Evolutionary conservation across 2,797 vertebrate genomes (phyloP).

Genomic region (Falco novaeseelandiae): DNA sequence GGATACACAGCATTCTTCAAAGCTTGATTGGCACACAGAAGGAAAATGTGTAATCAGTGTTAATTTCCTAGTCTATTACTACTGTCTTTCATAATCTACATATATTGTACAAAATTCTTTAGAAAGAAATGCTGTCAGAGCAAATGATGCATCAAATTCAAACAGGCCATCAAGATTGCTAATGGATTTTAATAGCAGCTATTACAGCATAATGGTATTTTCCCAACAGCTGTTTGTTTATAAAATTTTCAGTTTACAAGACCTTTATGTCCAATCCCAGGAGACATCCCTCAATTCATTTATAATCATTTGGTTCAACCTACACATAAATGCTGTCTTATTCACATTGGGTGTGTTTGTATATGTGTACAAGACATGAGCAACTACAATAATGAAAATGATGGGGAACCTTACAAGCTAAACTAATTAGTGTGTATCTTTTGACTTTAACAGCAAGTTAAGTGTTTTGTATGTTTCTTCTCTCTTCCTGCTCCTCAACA

Average conservation of each 20-base stretch:
- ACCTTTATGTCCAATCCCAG: conserved; percentile 84
- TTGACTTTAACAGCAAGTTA: neutral
- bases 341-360: conserved; percentile 40
- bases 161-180: conserved; percentile 84
- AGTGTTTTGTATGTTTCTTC: neutral
- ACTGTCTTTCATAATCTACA: conserved; percentile 70
- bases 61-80: conserved; percentile 70
- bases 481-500: neutral
- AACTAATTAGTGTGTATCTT: conserved; percentile 56
- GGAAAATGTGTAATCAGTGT: conserved; percentile 44
- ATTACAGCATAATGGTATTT: conserved; percentile 84
- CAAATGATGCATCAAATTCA: conserved; percentile 86
- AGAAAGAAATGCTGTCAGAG: conserved; percentile 76
- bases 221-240: conserved; percentile 87
- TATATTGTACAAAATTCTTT: conserved; percentile 76
- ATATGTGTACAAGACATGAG: neutral
- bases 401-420: conserved; percentile 56
- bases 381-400: conserved; percentile 5
- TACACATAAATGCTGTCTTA: conserved; percentile 74
- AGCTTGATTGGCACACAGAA: conserved; percentile 17
- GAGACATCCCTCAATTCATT: conserved; percentile 78
- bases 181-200: conserved; percentile 88
- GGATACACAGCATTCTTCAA: conserved; percentile 11
- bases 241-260: conserved; percentile 82
- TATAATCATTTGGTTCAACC: conserved; percentile 81